These are phyloP conservation scores for Calephelis virginiensis DNA, from an alignment of 1,140 invertebrate species.

Conservation along the genomic window DNA sequence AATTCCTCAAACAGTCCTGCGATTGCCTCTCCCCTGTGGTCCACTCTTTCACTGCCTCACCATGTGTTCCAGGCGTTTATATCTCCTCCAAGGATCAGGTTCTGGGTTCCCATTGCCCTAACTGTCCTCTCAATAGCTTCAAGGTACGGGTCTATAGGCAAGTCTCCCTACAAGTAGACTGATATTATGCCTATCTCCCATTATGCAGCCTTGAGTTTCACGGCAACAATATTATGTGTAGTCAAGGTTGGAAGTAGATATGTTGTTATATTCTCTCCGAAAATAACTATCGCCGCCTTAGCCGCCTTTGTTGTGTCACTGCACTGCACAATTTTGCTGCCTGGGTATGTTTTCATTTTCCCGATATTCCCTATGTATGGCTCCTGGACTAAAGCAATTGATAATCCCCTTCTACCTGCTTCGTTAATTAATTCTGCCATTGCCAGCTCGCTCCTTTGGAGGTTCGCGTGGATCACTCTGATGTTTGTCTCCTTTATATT, in stretches of 20 bases:
- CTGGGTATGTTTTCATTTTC: neutral
- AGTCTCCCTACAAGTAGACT: constrained; percentile 35
- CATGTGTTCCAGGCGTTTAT: constrained; percentile 41
- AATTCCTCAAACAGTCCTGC: constrained; percentile 13
- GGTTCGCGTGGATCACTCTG: constrained; percentile 9
- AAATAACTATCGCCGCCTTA: neutral
- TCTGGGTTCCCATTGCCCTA: neutral
- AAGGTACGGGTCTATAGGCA: constrained; percentile 15
- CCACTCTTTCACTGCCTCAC: constrained; percentile 37
- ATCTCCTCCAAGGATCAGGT: constrained; percentile 30
- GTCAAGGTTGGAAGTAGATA: constrained; percentile 1
- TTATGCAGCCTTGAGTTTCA: neutral
- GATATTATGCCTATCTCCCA: constrained; percentile 31
- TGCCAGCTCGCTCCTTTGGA: constrained; percentile 4
- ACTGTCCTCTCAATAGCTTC: neutral
- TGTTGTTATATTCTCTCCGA: neutral
- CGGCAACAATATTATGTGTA: neutral
- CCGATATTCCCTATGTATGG: neutral
- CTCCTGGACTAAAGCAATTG: neutral
- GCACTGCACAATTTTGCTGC: neutral
- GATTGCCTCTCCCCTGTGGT: constrained; percentile 23
- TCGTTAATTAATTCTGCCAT: neutral
- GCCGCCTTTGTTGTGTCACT: neutral
- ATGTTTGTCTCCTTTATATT: too few species aligned
- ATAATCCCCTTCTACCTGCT: neutral